Evolutionary conservation across 2,797 vertebrate genomes (phyloP), one percentile per base, ranked within the genome.

Genomic region (Chrysocyon brachyurus): DNA sequence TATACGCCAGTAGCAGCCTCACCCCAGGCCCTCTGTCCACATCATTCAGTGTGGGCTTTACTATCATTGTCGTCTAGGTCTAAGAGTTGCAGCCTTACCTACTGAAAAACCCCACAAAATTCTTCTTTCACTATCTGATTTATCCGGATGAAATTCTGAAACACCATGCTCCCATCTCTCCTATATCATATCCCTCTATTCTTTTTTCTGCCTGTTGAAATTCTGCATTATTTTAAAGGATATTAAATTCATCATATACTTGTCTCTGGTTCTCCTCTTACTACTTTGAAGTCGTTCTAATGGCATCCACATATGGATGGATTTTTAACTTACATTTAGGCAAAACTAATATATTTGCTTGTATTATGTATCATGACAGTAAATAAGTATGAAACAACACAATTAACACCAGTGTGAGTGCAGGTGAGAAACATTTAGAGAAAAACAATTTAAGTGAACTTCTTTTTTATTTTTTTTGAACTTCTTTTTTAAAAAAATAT

Each of bases 291-390:
- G 21, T 79, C 70, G 68, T 95, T 94, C 75, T 84, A 87, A 64
- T n/a, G 46, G 90, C 15, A 66, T 33, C 21, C 46, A 81, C 46
- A 57, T 22, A 11, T 33, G 26, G 59, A 66, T 33, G 6, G 24
- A 95, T 77, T 91, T 90, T 82, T n/a, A 96, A 72, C 59, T 88
- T 90, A 59, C 40, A 89, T 94, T 93, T 83, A 91, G 91, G 63
- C 12, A 31, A 36, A 90, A 82, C 40, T 78, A 90, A 64, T 49
- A 8, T 73, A 78, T 40, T 94, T 78, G 40, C 14, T 73, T 87
- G 85, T 49, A 24, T 79, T 82, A 66, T 63, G 83, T 79, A 61
- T 91, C 66, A 83, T 26, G 46, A 22, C 73, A 86, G 64, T 68
- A 81, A 91, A 64, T 52, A 73, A 82, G 31, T 73, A 70, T 16